These are phyloP conservation scores for Ormia ochracea DNA, from an alignment of 2,888 invertebrate species.

Conservation along the genomic window DNA sequence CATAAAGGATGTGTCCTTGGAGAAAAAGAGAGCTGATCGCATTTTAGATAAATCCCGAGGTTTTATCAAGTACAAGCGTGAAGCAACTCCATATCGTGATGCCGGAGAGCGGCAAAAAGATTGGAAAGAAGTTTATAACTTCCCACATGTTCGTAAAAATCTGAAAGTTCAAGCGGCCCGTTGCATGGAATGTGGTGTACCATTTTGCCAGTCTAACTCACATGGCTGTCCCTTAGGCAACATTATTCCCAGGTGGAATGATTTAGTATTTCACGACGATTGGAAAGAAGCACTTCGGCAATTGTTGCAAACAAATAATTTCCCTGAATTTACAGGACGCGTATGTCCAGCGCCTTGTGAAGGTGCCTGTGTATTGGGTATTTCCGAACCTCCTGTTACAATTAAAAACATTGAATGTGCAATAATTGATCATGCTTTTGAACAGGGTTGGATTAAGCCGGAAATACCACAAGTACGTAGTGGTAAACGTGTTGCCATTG, in stretches of 20 bases:
- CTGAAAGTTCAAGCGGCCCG: constrained; percentile 93
- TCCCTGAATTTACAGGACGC: constrained; percentile 97
- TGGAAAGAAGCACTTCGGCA: constrained; percentile 96
- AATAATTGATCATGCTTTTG: constrained; percentile 98
- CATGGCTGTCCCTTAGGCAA: constrained; percentile 99
- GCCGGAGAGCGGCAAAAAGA: constrained; percentile 91
- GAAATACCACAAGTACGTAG: constrained; percentile 85
- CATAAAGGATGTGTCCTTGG: constrained; percentile 85
- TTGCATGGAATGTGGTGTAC: constrained; percentile 99
- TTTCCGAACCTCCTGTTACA: constrained; percentile 97
- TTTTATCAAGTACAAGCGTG: constrained; percentile 96
- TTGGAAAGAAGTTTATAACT: constrained; percentile 98
- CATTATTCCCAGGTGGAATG: constrained; percentile 99
- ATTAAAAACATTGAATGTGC: constrained; percentile 99
- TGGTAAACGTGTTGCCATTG: constrained; percentile 89
- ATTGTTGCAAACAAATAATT: constrained; percentile 97
- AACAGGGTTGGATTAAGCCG: constrained; percentile 94
- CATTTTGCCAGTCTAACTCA: constrained; percentile 93
- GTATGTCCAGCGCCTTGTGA: constrained; percentile 99
- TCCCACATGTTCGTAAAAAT: constrained; percentile 90
- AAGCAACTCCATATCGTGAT: constrained; percentile 90
- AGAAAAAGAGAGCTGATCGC: constrained; percentile 88
- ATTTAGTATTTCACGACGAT: constrained; percentile 93
- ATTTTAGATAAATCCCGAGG: constrained; percentile 91
- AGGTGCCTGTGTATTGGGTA: constrained; percentile 97